A percentile compares a stretch with the other conserved stretches of the same genome.
phyloP scores from a whole-genome alignment of 2,797 vertebrate species.

The Notolabrus celidotus region DNA sequence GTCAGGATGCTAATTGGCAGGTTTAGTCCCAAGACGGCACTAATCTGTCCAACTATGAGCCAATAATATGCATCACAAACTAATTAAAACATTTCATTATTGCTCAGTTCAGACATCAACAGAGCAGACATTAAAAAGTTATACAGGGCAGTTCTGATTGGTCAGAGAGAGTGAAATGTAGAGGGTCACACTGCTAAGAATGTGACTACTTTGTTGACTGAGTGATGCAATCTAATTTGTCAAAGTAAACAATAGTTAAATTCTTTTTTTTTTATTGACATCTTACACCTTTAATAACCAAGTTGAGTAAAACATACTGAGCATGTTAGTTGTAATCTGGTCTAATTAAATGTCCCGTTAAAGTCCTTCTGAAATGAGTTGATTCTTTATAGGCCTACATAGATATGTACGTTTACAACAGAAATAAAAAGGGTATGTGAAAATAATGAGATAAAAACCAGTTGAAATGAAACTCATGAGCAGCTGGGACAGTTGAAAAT shows the following conservation, averaged over 20 bases:
- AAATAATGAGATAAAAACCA: too few relatives aligned
- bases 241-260: background rate
- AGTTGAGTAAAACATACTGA: background rate
- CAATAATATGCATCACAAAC: slow-evolving; percentile 50
- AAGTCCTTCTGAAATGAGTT: background rate
- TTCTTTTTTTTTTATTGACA: background rate
- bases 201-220: background rate
- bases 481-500: too few relatives aligned
- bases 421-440: background rate
- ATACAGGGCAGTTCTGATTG: background rate
- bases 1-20: slow-evolving; percentile 53
- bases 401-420: background rate
- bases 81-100: slow-evolving; percentile 63
- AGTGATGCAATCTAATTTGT: background rate
- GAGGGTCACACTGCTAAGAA: background rate
- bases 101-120: slow-evolving; percentile 36
- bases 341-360: background rate
- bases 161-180: background rate
- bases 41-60: slow-evolving; percentile 38
- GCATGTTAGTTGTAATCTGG: background rate
- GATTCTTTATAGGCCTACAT: background rate
- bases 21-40: slow-evolving; percentile 40
- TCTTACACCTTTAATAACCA: background rate
- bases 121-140: slow-evolving; percentile 36
- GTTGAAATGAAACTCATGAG: too few relatives aligned